Base-by-base conservation (phyloP, 2,888 invertebrate genomes). In the Noctua janthina region DNA sequence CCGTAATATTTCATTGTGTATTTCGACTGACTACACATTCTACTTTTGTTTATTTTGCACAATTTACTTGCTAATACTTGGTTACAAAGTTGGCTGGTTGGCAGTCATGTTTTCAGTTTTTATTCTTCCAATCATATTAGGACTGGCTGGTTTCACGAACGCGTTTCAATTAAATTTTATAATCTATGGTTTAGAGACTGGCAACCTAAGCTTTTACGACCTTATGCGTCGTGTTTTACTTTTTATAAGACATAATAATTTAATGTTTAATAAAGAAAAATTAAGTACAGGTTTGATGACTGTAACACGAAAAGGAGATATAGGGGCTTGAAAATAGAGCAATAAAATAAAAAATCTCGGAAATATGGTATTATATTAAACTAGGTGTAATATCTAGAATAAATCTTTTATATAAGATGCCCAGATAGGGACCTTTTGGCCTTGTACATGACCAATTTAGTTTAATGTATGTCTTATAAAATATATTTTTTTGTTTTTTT, bases 1-100 rank as follows among this genome's bases (percentile, higher is more conserved):
- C 70, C 80, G 56, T 74, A 79, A 88, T 85, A 85, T 76, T 83
- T 88, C 70, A 85, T 84, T 78, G 77, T 81, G 72, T 64, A 70
- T 81, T 88, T 64, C 66, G 15, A 78, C 49, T 76, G 69, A 66
- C 62, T 59, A 69, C 66, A 78, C 56, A 76, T 82, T 86, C 86
- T 71, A 59, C 72, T 77, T 64, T 59, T 75, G 78, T 87, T 74
- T 86, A 78, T 83, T 76, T 78, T 78, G n/a, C 43, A 75, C 69
- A 83, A 85, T 82, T 85, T 59, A 80, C 70, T 78, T 80, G 73
- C 67, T 73, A 74, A 83, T 51, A 74, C 43, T 69, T 66, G 29
- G 66, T 35, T 70, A 74, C 79, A 86, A 78, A 71, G 76, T 62
- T 84, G 68, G 39, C 29, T 54, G 66, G 72, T 59, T 78, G 56